Evolutionary conservation across 2,888 invertebrate genomes (phyloP), one percentile per base, ranked within the genome.

Genomic region (Hirtodrosophila histrioides): DNA sequence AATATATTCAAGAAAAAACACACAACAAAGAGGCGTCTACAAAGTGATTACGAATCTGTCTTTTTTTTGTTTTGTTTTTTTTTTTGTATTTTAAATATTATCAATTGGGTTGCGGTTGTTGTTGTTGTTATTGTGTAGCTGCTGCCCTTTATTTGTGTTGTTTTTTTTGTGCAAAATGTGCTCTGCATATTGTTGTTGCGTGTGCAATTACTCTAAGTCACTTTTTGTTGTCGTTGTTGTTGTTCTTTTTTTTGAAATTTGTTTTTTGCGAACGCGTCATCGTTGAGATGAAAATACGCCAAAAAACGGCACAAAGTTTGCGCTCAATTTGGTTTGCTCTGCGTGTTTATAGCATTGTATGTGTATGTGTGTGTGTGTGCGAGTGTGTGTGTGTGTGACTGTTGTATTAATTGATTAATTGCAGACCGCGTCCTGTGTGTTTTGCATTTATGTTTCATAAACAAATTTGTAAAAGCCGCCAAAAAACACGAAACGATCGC

Each of bases 1-100:
- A 17, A 17, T 17, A 1, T 17, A 17, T 6, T 4, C 7, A 31
- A 31, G 6, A 31, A 66, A 33, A 50, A 71, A 27, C 44, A 56
- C 33, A 48, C 39, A 53, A 35, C 23, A 10, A 48, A 48, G 51
- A 61, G 49, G 55, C 69, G 56, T 41, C 49, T 33, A 54, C 44
- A 64, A 65, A 82, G 79, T 78, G 79, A 82, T 82, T 75, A 75
- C 86, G 72, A 82, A 66, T 72, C 67, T 75, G 61, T 63, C 58
- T 72, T 69, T 74, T 65, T 69, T 61, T 69, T 75, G 61, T 63
- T 62, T 72, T 69, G 74, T 65, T 69, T 61, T 61, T 63, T 44
- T 41, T 43, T 54, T 54, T 27, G 3, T 61, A 29, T 37, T 40
- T 24, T 40, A 36, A 43, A 45, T 48, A 58, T 58, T 51, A 67